Base-by-base conservation (phyloP, 2,888 invertebrate species). In the Eudemis profundana region DNA sequence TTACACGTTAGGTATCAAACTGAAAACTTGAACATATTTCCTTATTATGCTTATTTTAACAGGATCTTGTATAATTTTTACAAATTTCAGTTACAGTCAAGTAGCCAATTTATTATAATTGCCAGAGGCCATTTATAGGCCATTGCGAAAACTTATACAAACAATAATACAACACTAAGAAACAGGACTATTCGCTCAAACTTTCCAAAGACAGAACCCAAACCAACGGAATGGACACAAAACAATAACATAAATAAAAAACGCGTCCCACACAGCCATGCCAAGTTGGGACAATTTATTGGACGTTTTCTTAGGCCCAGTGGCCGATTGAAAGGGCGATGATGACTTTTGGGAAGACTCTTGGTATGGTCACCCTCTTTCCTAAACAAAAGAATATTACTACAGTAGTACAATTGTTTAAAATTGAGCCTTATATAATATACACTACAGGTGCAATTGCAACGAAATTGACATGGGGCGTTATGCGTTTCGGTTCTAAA, bases 171-270 rank as follows among this genome's bases (percentile, higher is more conserved):
- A 33, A 8, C 8, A 42, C 8, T 17, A 42, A 42, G 3, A 0
- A 1, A 2, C n/a, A 23, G 38, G 10, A 21, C 29, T 10, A 40
- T 1, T 14, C 19, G n/a, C 14, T 5, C 4, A 17, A 40, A 33
- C 21, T 23, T 21, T 42, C 56, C 29, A 50, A 42, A 63, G 29
- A 23, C 40, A 50, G 17, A 14, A 29, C 51, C 14, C 38, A 29
- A 21, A 7, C 19, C 46, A 40, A 54, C 14, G 44, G 38, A 63
- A 50, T 19, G 33, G 36, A 21, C 49, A 56, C 54, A 56, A 56
- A 27, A 49, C 49, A 56, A 63, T 56, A 63, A 49, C 56, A 63
- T 63, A 40, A 56, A 62, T 42, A 56, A 27, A 42, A 46, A 54
- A 53, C 17, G 27, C 42, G 42, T 12, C 46, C 50, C 44, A 64